Conservation (phyloP, 2,797 vertebrate genomes). For the Sebastes vulpes region DNA sequence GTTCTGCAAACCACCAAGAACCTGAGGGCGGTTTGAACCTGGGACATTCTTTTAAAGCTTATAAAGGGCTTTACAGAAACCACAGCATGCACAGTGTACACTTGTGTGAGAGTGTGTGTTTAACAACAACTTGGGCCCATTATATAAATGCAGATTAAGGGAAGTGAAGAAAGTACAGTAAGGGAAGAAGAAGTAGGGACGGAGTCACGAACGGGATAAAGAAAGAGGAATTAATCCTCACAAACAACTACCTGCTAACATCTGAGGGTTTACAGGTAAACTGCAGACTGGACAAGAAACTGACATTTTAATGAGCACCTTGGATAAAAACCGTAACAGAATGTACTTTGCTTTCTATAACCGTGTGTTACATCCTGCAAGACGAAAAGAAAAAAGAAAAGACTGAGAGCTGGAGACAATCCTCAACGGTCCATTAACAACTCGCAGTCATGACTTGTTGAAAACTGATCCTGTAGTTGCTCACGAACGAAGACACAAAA, state of each 20-base stretch:
- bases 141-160: conserved; percentile 68
- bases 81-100: conserved; percentile 51
- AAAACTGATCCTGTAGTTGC: conserved; percentile 18
- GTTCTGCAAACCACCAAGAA: conserved; percentile 53
- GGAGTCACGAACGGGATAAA: conserved; percentile 22
- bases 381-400: not conserved
- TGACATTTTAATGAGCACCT: conserved; percentile 58
- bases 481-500: not conserved
- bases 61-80: conserved; percentile 74
- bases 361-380: not conserved
- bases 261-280: conserved; percentile 27
- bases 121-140: conserved; percentile 46
- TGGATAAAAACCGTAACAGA: conserved; percentile 15
- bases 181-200: not conserved
- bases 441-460: conserved; percentile 39
- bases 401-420: conserved; percentile 5
- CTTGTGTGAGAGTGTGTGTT: conserved; percentile 32
- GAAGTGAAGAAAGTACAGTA: conserved; percentile 32
- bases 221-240: conserved; percentile 30
- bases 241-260: conserved; percentile 44
- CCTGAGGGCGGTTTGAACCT: conserved; percentile 56
- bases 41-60: conserved; percentile 71
- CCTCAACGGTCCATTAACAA: conserved; percentile 5
- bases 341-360: conserved; percentile 12
- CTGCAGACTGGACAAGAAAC: conserved; percentile 11